Evolutionary conservation across 2,888 invertebrate genomes (phyloP), one percentile per base, ranked within the genome.

Genomic region (Malthinus seriepunctatus): DNA sequence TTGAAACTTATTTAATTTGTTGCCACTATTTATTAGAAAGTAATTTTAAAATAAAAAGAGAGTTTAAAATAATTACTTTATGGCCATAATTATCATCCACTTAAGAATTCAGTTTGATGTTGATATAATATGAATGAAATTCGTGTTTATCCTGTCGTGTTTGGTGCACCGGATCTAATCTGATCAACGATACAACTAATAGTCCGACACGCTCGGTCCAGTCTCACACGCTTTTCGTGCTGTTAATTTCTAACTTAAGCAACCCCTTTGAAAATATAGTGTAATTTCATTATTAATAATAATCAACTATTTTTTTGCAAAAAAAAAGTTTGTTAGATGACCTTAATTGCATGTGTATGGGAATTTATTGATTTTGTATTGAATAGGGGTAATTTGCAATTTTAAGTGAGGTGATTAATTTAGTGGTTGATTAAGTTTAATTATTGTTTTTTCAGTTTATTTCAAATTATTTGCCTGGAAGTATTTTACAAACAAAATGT

Each of bases 161-260:
- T 59, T 49, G 49, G 37, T 50, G 55, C 49, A 51, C 42, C 42
- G 59, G 47, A 52, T 51, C 55, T 55, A 55, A 60, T 60, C 59
- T 46, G 59, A 60, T 55, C 59, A 60, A 54, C 54, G 59, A 54
- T 60, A 60, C 55, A 60, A 60, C 54, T 55, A 60, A 55, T 60
- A 55, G 55, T 32, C 51, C 59, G 59, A 60, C 59, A 60, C 55
- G 55, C 55, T 60, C 48, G 50, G 58, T 44, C 59, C 46, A 34
- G 54, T 51, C 51, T 39, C 50, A 59, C 59, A 60, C 55, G 54
- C 55, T 60, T 55, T 55, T 55, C 55, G 59, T 60, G 55, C 59
- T 39, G 59, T 54, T 54, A 60, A 58, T 58, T 58, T 58, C 53
- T 46, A 42, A 53, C 53, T 58, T 58, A 46, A 31, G 44, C 45